phyloP scores from a whole-genome alignment of 2,113 vertebrate genomes.

The Erythrocercus mccallii region DNA sequence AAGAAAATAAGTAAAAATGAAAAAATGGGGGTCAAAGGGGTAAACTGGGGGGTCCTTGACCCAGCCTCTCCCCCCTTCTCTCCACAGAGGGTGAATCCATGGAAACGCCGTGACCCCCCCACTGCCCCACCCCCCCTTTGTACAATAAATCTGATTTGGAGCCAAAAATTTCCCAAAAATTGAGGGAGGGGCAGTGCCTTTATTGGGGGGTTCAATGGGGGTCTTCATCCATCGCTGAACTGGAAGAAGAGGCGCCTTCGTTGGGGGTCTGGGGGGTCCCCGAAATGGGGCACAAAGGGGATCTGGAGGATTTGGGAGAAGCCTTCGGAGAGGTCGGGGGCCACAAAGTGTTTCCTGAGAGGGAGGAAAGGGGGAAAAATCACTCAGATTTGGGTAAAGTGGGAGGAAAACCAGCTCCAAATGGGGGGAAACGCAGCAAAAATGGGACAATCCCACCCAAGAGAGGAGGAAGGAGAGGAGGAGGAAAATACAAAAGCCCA shows the following conservation, averaged over 20 bases:
- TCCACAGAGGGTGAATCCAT: background rate
- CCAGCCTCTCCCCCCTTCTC: background rate
- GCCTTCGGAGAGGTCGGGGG: background rate
- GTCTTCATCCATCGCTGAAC: background rate
- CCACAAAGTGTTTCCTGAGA: background rate
- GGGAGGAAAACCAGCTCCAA: too few relatives aligned
- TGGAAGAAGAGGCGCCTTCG: background rate
- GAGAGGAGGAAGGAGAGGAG: accelerated
- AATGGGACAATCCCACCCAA: background rate
- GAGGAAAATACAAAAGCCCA: background rate
- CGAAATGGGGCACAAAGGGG: background rate
- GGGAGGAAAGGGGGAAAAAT: background rate
- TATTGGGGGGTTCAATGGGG: background rate
- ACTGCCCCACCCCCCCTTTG: background rate
- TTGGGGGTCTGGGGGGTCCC: background rate
- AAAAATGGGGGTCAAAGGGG: too few relatives aligned
- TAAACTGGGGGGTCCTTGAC: too few relatives aligned
- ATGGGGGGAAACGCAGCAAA: background rate
- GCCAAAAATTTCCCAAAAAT: background rate
- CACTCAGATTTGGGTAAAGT: background rate
- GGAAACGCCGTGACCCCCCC: background rate
- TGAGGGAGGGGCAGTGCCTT: background rate
- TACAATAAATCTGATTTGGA: background rate
- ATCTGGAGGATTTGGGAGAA: background rate
- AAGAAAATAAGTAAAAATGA: background rate